Percentiles rank a stretch among this genome's conserved stretches.
Evolutionary conservation across 2,113 vertebrate species (phyloP).

Genomic region (Antennarius striatus): DNA sequence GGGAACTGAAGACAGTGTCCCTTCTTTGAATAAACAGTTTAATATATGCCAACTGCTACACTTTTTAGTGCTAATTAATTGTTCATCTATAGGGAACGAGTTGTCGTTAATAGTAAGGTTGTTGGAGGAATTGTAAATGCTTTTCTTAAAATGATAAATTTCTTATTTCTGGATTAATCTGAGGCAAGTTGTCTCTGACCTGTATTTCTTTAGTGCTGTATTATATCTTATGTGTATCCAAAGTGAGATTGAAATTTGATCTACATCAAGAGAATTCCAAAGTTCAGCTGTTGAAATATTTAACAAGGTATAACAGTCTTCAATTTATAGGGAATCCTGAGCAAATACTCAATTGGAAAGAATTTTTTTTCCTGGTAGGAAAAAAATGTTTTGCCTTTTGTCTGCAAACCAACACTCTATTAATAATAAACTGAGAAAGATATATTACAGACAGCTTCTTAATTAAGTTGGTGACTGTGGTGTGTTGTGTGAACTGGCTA

Average conservation of each 20-base stretch:
- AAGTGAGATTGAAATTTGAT: conserved; percentile 4
- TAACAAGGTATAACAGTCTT: conserved; percentile 1
- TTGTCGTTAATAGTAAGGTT: conserved; percentile 19
- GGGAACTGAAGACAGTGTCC: conserved; percentile 38
- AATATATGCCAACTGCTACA: conserved; percentile 45
- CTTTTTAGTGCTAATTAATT: conserved; percentile 36
- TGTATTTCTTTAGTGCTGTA: not conserved
- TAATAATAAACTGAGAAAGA: no score
- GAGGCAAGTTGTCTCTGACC: conserved; percentile 7
- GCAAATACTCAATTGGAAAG: conserved; percentile 8
- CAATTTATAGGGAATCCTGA: conserved; percentile 3
- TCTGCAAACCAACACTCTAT: no score
- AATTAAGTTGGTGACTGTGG: no score
- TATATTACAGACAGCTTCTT: no score
- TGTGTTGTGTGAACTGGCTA: no score
- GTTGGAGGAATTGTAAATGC: not conserved
- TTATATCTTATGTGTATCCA: not conserved
- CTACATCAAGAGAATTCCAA: not conserved
- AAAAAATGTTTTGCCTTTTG: no score
- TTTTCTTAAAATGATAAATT: not conserved
- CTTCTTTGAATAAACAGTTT: conserved; percentile 58
- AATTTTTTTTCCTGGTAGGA: no score
- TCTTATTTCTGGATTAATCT: conserved; percentile 1
- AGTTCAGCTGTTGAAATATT: conserved; percentile 4
- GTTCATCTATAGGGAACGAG: conserved; percentile 14